Conservation (phyloP, 2,113 vertebrate species). For the Microtus richardsoni region DNA sequence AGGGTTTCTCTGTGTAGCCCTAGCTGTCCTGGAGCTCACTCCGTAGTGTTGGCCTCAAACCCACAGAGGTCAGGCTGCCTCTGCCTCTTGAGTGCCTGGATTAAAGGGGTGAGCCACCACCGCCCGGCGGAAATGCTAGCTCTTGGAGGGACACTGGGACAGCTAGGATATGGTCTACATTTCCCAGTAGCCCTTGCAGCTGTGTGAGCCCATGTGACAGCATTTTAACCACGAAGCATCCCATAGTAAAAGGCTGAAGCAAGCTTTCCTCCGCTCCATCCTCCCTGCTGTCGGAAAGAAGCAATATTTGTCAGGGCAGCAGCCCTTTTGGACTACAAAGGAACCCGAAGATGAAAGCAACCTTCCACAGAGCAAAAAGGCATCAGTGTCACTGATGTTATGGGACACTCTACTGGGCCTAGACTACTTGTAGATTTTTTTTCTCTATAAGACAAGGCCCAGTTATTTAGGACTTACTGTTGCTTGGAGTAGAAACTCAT, state of each 20-base stretch:
- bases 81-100: neutral
- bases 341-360: neutral
- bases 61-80: neutral
- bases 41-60: neutral
- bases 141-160: neutral
- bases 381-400: neutral
- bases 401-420: neutral
- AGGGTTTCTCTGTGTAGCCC: neutral
- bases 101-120: neutral
- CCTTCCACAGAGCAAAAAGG: neutral
- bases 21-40: neutral
- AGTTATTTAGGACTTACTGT: neutral
- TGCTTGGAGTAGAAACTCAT: neutral
- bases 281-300: neutral
- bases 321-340: neutral
- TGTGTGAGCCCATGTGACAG: neutral
- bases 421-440: neutral
- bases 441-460: neutral
- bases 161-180: neutral
- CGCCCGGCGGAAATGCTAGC: neutral
- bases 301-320: neutral
- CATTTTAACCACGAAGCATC: neutral
- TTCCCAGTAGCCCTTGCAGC: slow-evolving; percentile 18
- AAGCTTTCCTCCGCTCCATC: neutral
- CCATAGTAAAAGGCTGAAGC: neutral